These are phyloP conservation scores for Drosophila elegans DNA, from an alignment of 1,140 invertebrate species.

Conservation along the genomic window DNA sequence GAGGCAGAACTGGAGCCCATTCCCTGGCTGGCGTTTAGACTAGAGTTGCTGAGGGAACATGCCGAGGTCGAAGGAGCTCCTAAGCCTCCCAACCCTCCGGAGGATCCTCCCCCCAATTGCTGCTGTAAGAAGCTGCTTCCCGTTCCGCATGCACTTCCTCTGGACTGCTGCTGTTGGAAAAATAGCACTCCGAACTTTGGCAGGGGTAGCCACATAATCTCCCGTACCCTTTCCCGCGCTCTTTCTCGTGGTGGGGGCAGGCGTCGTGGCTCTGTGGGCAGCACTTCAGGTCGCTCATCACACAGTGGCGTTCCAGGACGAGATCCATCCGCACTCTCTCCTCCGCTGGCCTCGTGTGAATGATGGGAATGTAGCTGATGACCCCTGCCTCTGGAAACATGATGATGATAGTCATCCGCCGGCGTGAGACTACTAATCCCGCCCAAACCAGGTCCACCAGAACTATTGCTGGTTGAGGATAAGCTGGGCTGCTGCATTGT, in stretches of 20 bases:
- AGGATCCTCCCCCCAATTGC: slow-evolving; percentile 12
- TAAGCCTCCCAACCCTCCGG: background rate
- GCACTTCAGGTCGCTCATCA: slow-evolving; percentile 92
- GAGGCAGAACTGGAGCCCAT: slow-evolving; percentile 47
- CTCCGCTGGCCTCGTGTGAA: slow-evolving; percentile 83
- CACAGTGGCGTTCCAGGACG: slow-evolving; percentile 93
- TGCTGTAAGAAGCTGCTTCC: slow-evolving; percentile 49
- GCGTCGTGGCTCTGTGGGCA: slow-evolving; percentile 89
- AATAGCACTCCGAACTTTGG: slow-evolving; percentile 93
- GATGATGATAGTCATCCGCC: slow-evolving; percentile 76
- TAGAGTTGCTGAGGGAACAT: slow-evolving; percentile 74
- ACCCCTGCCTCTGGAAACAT: slow-evolving; percentile 76
- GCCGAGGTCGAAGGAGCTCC: slow-evolving; percentile 9
- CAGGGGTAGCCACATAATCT: slow-evolving; percentile 91
- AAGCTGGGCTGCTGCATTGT: slow-evolving; percentile 35
- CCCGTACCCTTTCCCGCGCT: slow-evolving; percentile 87
- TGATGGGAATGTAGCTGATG: slow-evolving; percentile 85
- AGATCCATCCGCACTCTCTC: slow-evolving; percentile 86
- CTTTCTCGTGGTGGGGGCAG: slow-evolving; percentile 88
- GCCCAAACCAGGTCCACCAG: slow-evolving; percentile 20
- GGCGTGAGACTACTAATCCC: slow-evolving; percentile 40
- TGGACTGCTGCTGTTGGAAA: slow-evolving; percentile 82
- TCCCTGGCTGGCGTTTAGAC: slow-evolving; percentile 64
- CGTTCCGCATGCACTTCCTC: background rate
- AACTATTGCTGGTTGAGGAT: slow-evolving; percentile 22